Percentiles rank a stretch among this genome's conserved stretches.
Evolutionary conservation across 2,888 invertebrate genomes (phyloP).

Genomic region (Pseudoips prasinana): DNA sequence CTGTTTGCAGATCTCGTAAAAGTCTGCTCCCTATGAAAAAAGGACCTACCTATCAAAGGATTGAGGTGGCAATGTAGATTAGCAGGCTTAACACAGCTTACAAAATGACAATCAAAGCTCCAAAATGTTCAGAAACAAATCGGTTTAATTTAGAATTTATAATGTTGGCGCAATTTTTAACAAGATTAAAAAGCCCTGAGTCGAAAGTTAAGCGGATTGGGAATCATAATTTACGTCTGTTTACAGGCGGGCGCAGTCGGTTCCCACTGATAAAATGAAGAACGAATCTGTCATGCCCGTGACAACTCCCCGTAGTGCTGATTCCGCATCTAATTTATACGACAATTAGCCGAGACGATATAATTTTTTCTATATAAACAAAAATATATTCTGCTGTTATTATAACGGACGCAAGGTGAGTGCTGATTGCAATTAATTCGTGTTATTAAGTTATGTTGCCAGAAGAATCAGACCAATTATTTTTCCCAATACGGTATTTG

Average conservation of each 20-base stretch:
- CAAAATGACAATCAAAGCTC: no score
- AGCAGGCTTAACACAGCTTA: conserved; percentile 8
- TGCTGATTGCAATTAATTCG: no score
- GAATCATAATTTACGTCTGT: conserved; percentile 50
- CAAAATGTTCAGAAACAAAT: conserved; percentile 7
- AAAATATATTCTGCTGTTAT: no score
- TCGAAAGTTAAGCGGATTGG: conserved; percentile 54
- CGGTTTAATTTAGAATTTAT: conserved; percentile 35
- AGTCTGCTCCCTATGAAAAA: neutral
- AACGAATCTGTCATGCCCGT: conserved; percentile 23
- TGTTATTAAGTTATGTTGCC: no score
- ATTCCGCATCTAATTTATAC: conserved; percentile 22
- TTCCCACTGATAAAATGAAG: conserved; percentile 35
- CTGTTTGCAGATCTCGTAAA: conserved; percentile 32
- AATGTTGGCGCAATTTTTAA: conserved; percentile 46
- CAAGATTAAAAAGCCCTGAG: conserved; percentile 50
- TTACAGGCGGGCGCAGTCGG: conserved; percentile 34
- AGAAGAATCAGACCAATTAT: no score
- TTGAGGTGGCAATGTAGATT: conserved; percentile 15
- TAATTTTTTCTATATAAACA: conserved; percentile 16
- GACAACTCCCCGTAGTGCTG: conserved; percentile 14
- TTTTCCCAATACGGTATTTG: no score
- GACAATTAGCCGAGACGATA: conserved; percentile 13
- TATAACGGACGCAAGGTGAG: no score
- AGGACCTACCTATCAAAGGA: conserved; percentile 7